Evolutionary conservation across 2,113 vertebrate species (phyloP).

Genomic region (Mustela nigripes): DNA sequence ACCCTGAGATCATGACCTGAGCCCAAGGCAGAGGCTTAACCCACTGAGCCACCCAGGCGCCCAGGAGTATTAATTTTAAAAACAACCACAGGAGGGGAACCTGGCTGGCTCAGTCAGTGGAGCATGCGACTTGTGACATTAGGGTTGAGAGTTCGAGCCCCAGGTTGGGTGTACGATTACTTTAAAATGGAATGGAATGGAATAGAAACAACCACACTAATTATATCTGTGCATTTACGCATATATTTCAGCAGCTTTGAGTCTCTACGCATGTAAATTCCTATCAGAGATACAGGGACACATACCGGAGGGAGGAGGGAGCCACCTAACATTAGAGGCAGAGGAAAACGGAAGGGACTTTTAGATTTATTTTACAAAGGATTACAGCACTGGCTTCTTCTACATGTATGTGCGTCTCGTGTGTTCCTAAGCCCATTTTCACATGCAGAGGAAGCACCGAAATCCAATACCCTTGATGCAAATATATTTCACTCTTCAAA

Average conservation of each 20-base stretch:
- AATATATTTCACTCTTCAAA: not conserved
- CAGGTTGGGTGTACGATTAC: not conserved
- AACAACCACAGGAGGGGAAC: not conserved
- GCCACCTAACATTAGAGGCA: not conserved
- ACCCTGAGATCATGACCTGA: no score
- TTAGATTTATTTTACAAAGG: not conserved
- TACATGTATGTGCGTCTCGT: rapidly evolving
- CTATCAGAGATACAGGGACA: not conserved
- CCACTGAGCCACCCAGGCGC: no score
- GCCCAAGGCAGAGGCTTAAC: no score
- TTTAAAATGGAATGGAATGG: not conserved
- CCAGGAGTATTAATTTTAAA: not conserved
- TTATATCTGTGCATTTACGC: not conserved
- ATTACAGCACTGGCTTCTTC: rapidly evolving
- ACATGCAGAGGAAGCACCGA: not conserved
- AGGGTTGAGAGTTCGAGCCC: not conserved
- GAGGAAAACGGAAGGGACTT: rapidly evolving
- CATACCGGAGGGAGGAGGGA: no score
- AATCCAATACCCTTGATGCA: not conserved
- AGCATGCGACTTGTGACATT: not conserved
- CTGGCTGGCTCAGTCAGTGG: not conserved
- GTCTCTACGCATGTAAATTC: not conserved
- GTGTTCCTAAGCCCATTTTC: not conserved
- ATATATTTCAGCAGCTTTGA: rapidly evolving
- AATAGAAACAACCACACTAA: not conserved